phyloP scores from a whole-genome alignment of 35 echinoderm and acorn worm genomes.

The Lytechinus pictus region DNA sequence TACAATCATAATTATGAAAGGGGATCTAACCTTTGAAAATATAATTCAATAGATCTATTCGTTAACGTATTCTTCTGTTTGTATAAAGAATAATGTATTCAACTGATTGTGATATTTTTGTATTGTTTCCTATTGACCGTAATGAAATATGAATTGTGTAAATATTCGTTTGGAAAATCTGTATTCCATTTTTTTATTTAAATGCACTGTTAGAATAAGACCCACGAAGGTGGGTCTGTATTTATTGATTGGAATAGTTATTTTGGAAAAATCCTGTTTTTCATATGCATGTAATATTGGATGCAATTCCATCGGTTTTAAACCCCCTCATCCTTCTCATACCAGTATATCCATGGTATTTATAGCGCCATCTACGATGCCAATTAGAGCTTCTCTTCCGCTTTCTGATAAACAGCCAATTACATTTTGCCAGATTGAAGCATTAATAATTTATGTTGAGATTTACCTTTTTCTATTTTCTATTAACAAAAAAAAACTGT shows the following conservation, averaged over 20 bases:
- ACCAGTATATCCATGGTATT: too few relatives aligned
- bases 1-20: background rate
- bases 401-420: too few relatives aligned
- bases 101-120: background rate
- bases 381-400: too few relatives aligned
- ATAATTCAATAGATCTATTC: background rate
- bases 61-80: background rate
- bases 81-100: background rate
- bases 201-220: background rate
- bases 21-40: background rate
- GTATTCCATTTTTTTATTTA: slow-evolving; percentile 11
- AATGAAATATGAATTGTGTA: background rate
- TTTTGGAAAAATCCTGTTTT: background rate
- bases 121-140: background rate
- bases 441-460: too few relatives aligned
- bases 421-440: too few relatives aligned
- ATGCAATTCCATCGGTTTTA: background rate
- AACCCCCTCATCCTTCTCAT: background rate
- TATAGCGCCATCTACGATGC: too few relatives aligned
- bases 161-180: background rate
- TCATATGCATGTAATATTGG: background rate
- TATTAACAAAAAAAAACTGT: too few relatives aligned
- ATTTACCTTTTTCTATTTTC: too few relatives aligned
- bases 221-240: background rate
- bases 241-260: background rate